Base-by-base conservation (phyloP, 2,113 vertebrate genomes). In the Aptenodytes patagonicus region DNA sequence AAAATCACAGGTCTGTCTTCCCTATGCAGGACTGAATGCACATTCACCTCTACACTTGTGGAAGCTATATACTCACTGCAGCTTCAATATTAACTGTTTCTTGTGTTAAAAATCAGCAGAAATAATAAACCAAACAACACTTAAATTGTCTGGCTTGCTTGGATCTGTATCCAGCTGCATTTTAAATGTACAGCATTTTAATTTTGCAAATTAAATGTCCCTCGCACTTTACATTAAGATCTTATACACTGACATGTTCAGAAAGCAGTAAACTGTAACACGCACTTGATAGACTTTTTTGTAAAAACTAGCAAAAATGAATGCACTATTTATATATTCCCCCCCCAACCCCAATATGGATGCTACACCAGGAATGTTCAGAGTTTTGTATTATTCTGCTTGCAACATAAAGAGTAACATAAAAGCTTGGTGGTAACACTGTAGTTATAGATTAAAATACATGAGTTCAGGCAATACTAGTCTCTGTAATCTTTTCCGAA, bases 1-100 rank as follows among this genome's bases (percentile, higher is more conserved):
- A 49, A 98, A 97, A 98, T 96, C 40, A 93, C 96, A 98, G 19
- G 44, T 60, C 46, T 42, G 38, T 77, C 21, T 89, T 91, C n/a
- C 47, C 24, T 44, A 1, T 6, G 18, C 55, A 60, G 26, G 8
- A 62, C 12, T 73, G 65, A 80, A 60, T 6, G n/a, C 11, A 60
- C 0, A 2, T 46, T 51, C 54, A 64, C 7, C 4, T 42, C 22
- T 61, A 28, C 12, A 12, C 14, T 62, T 62, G 9, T 13, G 22
- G 32, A 34, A 71, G 8, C 8, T 54, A 21, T 36, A n/a, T 9
- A 44, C 5, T 57, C 42, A 54, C 31, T 25, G 2, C 9, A 57
- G 15, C 49, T 72, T 83, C 62, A 73, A 62, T 15, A 77, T 40
- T 32, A 65, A 34, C 17, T 52, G 17, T 14, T 71, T 72, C 28